Base-by-base conservation (phyloP, 1,140 invertebrate genomes). In the Pollicipes pollicipes region DNA sequence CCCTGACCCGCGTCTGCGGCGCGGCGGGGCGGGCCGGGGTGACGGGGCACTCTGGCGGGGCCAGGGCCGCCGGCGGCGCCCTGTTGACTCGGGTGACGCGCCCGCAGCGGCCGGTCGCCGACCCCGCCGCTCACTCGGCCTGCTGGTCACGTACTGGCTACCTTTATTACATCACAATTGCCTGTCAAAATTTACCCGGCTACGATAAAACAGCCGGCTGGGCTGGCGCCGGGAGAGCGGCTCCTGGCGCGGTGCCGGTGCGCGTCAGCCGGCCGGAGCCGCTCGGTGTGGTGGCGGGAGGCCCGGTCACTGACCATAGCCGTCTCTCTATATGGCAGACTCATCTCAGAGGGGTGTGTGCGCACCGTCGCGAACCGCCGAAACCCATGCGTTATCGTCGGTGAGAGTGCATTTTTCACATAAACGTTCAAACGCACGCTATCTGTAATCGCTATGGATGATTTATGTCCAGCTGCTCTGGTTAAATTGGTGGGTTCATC, bases 321-420 rank as follows among this genome's bases (percentile, higher is more conserved):
- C 35, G 45, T 3, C 10, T 58, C 45, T 58, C 45, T 10, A 58
- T 58, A 58, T 58, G 45, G 45, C 17, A 10, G 21, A 21, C 45
- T 58, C 45, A 58, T 58, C 45, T 58, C 45, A 21, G 45, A 58
- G 24, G 45, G 45, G 45, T 21, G 45, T 58, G 45, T 21, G 45
- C 45, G 45, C 45, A 10, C 45, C 8, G 45, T 58, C 32, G 32
- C 32, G 32, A 16, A 35, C 45, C 24, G 45, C n/a, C 45, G 45
- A 6, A 21, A 21, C 45, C 45, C 45, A 58, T 58, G 45, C 45
- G 45, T 58, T 58, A 58, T 58, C 45, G 45, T 21, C 17, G 45
- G 45, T 58, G 45, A 58, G 45, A 58, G 45, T 58, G 45, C 45
- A 58, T 58, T 58, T 58, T 58, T 58, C 45, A 58, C 45, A 58